Evolutionary conservation across 2,888 invertebrate genomes (phyloP).

Genomic region (Chaitophorus viminalis): DNA sequence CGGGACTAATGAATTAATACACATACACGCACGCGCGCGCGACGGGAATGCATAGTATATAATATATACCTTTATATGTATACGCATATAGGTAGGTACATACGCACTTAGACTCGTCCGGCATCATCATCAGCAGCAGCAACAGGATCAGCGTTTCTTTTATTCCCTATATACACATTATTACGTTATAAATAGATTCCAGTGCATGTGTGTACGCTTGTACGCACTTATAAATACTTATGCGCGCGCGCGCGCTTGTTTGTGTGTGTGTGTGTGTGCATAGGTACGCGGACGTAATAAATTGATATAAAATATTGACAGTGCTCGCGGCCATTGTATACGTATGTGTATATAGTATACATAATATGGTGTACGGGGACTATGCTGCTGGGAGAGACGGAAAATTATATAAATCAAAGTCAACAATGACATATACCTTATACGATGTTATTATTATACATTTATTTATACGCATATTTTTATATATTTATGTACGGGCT

Average conservation of each 20-base stretch:
- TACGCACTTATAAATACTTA: not conserved
- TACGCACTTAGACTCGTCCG: not conserved
- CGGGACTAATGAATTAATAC: not conserved
- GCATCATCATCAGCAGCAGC: not conserved
- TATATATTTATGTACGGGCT: not conserved
- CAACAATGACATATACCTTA: constrained; percentile 25
- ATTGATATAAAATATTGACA: constrained; percentile 44
- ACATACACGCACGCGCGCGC: not conserved
- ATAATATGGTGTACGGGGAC: too few relatives aligned
- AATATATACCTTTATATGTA: too few relatives aligned
- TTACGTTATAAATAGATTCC: not conserved
- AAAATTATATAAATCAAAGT: constrained; percentile 53
- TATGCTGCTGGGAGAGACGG: not conserved
- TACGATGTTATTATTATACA: not conserved
- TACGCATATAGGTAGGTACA: too few relatives aligned
- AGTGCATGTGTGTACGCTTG: not conserved
- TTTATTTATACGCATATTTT: not conserved
- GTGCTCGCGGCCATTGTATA: constrained; percentile 22
- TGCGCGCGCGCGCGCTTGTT: not conserved
- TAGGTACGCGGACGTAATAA: not conserved
- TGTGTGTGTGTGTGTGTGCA: not conserved
- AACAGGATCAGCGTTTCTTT: not conserved
- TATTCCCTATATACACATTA: not conserved
- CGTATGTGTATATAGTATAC: not conserved
- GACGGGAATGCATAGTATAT: not conserved